Evolutionary conservation across 2,888 invertebrate species (phyloP).

Genomic region (Stomorhina lunata): DNA sequence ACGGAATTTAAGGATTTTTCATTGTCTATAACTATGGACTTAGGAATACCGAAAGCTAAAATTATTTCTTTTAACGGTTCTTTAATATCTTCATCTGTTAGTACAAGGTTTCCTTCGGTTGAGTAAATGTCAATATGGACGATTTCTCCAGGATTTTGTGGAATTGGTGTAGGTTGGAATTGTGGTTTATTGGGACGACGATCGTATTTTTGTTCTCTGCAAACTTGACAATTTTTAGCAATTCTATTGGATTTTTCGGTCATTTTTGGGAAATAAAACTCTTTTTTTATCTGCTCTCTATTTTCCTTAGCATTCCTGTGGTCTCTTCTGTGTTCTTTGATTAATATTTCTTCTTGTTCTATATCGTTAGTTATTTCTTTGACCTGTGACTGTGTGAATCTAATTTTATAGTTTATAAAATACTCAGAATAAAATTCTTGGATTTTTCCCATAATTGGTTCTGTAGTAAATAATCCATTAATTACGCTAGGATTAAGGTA

Average conservation of each 20-base stretch:
- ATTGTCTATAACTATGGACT: too few relatives aligned
- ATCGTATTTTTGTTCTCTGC: slow-evolving; percentile 11
- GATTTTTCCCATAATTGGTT: slow-evolving; percentile 24
- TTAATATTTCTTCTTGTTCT: slow-evolving; percentile 29
- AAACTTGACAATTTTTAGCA: too few relatives aligned
- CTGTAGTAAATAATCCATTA: slow-evolving; percentile 17
- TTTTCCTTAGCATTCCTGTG: slow-evolving; percentile 40
- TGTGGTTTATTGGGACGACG: slow-evolving; percentile 7
- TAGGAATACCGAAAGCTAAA: too few relatives aligned
- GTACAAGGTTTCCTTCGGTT: neutral
- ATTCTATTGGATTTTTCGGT: slow-evolving; percentile 3
- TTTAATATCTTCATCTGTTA: too few relatives aligned
- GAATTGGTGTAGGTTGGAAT: slow-evolving; percentile 4
- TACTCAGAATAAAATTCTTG: slow-evolving; percentile 36
- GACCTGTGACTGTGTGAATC: slow-evolving; percentile 26
- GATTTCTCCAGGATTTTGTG: neutral
- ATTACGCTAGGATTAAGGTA: slow-evolving; percentile 5
- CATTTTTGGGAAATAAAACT: slow-evolving; percentile 40
- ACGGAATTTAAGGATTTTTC: too few relatives aligned
- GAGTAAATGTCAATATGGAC: neutral
- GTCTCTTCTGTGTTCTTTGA: slow-evolving; percentile 31
- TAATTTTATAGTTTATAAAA: slow-evolving; percentile 26
- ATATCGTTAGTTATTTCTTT: neutral
- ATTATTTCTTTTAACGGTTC: too few relatives aligned
- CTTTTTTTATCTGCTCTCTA: slow-evolving; percentile 11